phyloP scores from a whole-genome alignment of 1,140 invertebrate genomes.

The Sinella curviseta region DNA sequence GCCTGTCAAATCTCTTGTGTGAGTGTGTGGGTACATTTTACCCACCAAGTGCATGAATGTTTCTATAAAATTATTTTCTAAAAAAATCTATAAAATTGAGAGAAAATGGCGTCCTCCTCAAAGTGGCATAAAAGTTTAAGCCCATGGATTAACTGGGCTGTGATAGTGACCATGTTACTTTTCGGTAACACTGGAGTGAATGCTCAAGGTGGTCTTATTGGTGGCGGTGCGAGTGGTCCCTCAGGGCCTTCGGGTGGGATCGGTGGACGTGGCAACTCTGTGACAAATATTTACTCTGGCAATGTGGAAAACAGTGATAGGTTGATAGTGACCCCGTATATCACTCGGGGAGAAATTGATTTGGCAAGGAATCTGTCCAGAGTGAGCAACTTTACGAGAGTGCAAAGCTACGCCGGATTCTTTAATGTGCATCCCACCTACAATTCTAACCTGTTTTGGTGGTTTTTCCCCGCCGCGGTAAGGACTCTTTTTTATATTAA shows the following conservation, averaged over 20 bases:
- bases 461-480: constrained; percentile 59
- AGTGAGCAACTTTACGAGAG: constrained; percentile 41
- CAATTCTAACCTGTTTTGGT: constrained; percentile 60
- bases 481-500: constrained; percentile 36
- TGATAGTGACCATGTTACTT: background rate
- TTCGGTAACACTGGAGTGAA: background rate
- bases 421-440: constrained; percentile 57
- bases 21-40: too few relatives aligned
- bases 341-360: constrained; percentile 36
- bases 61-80: background rate
- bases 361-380: constrained; percentile 30
- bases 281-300: constrained; percentile 37
- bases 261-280: constrained; percentile 23
- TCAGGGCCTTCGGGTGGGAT: background rate
- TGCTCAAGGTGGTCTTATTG: background rate
- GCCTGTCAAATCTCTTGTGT: too few relatives aligned
- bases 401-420: constrained; percentile 56
- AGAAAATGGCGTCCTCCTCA: background rate
- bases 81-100: background rate
- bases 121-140: background rate
- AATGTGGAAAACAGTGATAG: constrained; percentile 38
- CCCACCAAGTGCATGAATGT: too few relatives aligned
- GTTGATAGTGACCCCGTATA: constrained; percentile 40
- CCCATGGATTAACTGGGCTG: background rate
- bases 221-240: background rate